Evolutionary conservation across 2,113 vertebrate species (phyloP).

Genomic region (Ctenodactylus gundi): DNA sequence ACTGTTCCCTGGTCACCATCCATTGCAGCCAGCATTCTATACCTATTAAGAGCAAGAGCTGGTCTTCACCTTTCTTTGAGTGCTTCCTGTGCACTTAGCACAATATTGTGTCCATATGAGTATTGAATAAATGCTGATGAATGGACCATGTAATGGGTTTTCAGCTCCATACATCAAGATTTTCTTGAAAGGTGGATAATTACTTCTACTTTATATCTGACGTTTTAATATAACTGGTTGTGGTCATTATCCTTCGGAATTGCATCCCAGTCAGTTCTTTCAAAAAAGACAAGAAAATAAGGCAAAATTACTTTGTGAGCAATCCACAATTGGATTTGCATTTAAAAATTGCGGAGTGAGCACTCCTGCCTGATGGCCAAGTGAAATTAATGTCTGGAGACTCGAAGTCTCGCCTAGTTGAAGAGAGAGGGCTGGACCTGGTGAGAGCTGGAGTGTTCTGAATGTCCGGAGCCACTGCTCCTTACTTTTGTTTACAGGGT

Average conservation of each 20-base stretch:
- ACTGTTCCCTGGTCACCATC: not conserved
- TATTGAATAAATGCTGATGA: conserved; percentile 76
- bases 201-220: conserved; percentile 75
- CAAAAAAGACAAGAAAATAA: conserved; percentile 72
- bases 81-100: conserved; percentile 12
- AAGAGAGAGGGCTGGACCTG: not conserved
- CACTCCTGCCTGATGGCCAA: conserved; percentile 64
- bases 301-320: conserved; percentile 75
- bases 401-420: conserved; percentile 53
- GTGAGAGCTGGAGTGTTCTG: not conserved
- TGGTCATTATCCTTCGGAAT: conserved; percentile 73
- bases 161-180: conserved; percentile 73
- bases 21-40: conserved; percentile 7
- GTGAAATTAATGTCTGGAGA: conserved; percentile 70
- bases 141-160: conserved; percentile 65
- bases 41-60: conserved; percentile 1
- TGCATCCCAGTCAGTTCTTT: conserved; percentile 72
- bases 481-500: not conserved
- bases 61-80: conserved; percentile 36
- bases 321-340: conserved; percentile 76
- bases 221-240: conserved; percentile 75
- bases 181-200: conserved; percentile 76
- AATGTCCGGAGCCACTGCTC: conserved; percentile 10
- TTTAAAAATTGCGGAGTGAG: conserved; percentile 75
- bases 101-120: conserved; percentile 56